Base-by-base conservation (phyloP, 2,797 vertebrate species). In the Antennarius maculatus region DNA sequence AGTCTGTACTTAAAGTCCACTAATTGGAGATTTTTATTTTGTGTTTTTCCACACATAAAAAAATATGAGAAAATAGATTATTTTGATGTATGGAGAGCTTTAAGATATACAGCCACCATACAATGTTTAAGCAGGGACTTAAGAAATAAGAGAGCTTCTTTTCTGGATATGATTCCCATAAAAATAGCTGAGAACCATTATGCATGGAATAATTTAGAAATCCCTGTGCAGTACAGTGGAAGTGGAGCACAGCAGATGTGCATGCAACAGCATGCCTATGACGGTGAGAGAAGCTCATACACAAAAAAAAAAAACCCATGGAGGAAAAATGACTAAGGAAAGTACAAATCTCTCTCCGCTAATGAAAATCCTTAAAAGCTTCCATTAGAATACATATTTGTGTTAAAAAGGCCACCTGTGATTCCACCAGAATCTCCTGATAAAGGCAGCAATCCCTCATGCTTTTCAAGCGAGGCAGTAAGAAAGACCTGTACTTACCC, bases 341-440 rank as follows among this genome's bases (percentile, higher is more conserved):
- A 29, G 14, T 37, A 43, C 61, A 51, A 68, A 73, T 49, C 17
- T 54, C 17, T 54, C 18, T 28, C 47, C 71, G 54, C 52, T n/a
- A 3, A 39, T 11, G 34, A 5, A 66, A 37, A 66, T 52, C 72
- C 52, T 28, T 43, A 15, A 54, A 75, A 73, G 69, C 42, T 16
- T 8, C 43, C 6, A 16, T 73, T 58, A 65, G 31, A 31, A 16
- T 17, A 34, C 10, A 5, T 61, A 5, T 61, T 13, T 49, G 39
- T 57, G 27, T 31, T 60, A 15, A 31, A 42, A 71, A 53, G 49
- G 34, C 39, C 16, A 3, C 53, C 5, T 54, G n/a, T 8, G 31
- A 29, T n/a, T 46, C 3, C 66, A 37, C 39, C 15, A 31, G 39
- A n/a, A 10, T 45, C 27, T 29, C 39, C 18, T 17, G 14, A 11